Evolutionary conservation across 1,140 invertebrate genomes (phyloP), one percentile per base, ranked within the genome.

Genomic region (Lerema accius): DNA sequence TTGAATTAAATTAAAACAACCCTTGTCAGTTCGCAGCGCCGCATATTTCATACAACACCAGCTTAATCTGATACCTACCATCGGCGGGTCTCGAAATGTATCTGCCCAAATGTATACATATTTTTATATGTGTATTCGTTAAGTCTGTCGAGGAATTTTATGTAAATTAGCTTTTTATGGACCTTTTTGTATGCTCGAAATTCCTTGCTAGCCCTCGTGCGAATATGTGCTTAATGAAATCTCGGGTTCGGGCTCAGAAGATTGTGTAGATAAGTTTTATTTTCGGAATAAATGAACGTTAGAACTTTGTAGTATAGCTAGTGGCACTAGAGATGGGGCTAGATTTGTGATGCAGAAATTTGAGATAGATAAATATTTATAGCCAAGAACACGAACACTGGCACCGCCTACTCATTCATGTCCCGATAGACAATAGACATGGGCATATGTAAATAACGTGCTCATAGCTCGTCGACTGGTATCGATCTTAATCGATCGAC

Each of bases 1-100:
- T 86, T 86, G 80, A 78, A 78, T 83, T 82, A 76, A 82, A 80
- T 73, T 81, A 78, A 84, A 76, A 73, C 68, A 71, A 75, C 71
- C 72, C 71, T 71, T 59, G 65, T 78, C 67, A 69, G 53, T 17
- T 45, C 43, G 32, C 46, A 55, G 45, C 53, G 46, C 66, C 63
- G 58, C 71, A 80, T 76, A 76, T 78, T 80, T 78, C 79, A 73
- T 73, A 70, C 60, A 55, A n/a, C n/a, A 60, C 56, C 59, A 51
- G 49, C 56, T 61, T 73, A 71, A 77, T 76, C 72, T 70, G 67
- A 67, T 73, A 73, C 73, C 69, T 72, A 49, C 51, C 69, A 67
- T 56, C 65, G 56, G 61, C 53, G 50, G 55, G 58, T 51, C 51
- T 61, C 56, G 64, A 69, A 73, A 50, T 63, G 43, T 23, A 19